phyloP scores from a whole-genome alignment of 2,888 invertebrate genomes.

The Scotopteryx bipunctaria region DNA sequence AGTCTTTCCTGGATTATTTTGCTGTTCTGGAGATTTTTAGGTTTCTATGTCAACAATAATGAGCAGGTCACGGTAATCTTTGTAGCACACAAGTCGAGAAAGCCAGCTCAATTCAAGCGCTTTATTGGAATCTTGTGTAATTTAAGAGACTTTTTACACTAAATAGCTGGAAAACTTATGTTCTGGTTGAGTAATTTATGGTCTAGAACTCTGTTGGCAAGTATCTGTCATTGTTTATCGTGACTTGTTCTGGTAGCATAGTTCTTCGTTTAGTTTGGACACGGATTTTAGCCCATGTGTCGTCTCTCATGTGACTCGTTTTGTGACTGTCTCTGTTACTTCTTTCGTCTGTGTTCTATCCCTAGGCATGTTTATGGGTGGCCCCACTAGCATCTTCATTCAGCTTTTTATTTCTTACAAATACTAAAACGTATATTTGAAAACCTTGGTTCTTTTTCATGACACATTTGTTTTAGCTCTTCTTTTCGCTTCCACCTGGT shows the following conservation, averaged over 20 bases:
- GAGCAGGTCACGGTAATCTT: slow-evolving; percentile 50
- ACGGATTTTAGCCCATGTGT: slow-evolving; percentile 55
- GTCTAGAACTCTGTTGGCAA: background rate
- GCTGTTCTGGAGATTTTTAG: slow-evolving; percentile 43
- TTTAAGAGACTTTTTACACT: background rate
- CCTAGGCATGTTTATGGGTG: slow-evolving; percentile 65
- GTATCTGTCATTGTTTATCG: slow-evolving; percentile 21
- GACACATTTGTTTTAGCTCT: slow-evolving; percentile 40
- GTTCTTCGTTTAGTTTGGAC: slow-evolving; percentile 60
- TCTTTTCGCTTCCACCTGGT: slow-evolving; percentile 43
- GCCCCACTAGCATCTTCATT: slow-evolving; percentile 48
- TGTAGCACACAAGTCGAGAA: slow-evolving; percentile 21
- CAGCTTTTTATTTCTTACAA: slow-evolving; percentile 43
- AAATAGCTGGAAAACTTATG: background rate
- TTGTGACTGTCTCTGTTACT: slow-evolving; percentile 50
- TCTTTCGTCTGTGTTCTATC: slow-evolving; percentile 46
- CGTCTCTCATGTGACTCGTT: slow-evolving; percentile 58
- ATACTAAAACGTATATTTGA: slow-evolving; percentile 24
- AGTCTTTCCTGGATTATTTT: slow-evolving; percentile 56
- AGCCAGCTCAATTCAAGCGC: background rate
- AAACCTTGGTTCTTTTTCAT: slow-evolving; percentile 19
- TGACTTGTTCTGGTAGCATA: slow-evolving; percentile 67
- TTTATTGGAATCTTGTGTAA: too few relatives aligned
- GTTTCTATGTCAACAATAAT: slow-evolving; percentile 28
- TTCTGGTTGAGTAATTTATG: background rate